Evolutionary conservation across 2,113 vertebrate species (phyloP).

Genomic region (Hippocampus abdominalis): DNA sequence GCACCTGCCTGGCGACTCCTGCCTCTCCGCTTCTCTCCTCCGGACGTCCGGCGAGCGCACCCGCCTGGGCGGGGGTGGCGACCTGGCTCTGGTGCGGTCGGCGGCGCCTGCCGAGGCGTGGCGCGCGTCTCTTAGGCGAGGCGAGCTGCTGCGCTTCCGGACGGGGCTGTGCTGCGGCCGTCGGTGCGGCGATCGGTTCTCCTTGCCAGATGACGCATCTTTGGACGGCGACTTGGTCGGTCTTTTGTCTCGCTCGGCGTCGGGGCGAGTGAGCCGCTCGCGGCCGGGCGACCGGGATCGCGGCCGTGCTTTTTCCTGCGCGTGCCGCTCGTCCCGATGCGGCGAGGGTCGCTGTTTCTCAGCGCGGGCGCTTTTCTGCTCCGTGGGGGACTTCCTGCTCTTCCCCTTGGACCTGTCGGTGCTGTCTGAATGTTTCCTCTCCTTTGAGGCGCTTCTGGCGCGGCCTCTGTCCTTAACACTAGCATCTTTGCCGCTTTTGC

Average conservation of each 20-base stretch:
- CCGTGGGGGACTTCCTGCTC: constrained; percentile 75
- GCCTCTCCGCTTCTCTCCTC: constrained; percentile 84
- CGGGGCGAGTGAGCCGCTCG: constrained; percentile 79
- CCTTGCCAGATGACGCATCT: constrained; percentile 94
- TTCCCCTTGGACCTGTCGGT: constrained; percentile 82
- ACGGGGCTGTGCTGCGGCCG: constrained; percentile 74
- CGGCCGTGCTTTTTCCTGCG: constrained; percentile 56
- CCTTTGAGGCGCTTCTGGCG: constrained; percentile 84
- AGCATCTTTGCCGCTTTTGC: constrained; percentile 64
- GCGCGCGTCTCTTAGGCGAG: constrained; percentile 81
- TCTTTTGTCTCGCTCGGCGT: constrained; percentile 84
- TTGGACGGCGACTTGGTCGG: constrained; percentile 93
- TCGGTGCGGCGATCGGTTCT: constrained; percentile 88
- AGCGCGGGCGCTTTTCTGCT: constrained; percentile 75
- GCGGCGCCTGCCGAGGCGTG: constrained; percentile 64
- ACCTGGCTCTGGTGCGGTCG: constrained; percentile 79
- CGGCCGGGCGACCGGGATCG: constrained; percentile 80
- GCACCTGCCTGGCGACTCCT: constrained; percentile 86
- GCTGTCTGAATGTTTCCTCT: constrained; percentile 82
- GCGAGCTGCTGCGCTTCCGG: constrained; percentile 84
- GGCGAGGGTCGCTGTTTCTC: constrained; percentile 62
- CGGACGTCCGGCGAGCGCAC: constrained; percentile 83
- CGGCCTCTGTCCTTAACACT: constrained; percentile 54
- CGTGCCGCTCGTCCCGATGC: constrained; percentile 53
- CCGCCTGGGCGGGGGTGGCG: constrained; percentile 81